Base-by-base conservation (phyloP, 1,140 invertebrate genomes). In the Adoxophyes honmai region DNA sequence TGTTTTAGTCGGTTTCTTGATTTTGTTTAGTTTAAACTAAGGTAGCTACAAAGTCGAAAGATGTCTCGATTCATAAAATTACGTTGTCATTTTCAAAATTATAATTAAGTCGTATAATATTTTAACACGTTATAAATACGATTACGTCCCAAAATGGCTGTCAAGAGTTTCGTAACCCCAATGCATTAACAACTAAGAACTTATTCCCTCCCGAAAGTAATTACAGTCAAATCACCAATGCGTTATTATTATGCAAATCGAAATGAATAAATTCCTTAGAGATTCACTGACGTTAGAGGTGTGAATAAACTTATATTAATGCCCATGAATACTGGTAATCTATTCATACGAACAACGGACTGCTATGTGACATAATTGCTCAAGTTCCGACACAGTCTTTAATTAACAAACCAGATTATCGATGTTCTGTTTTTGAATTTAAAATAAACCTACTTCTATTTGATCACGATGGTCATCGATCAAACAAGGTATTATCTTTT, bases 211-310 rank as follows among this genome's bases (percentile, higher is more conserved):
- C 67, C 70, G n/a, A 59, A 56, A 67, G 70, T 66, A 73, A 75
- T 75, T 68, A 59, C 62, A 57, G 55, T 62, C 64, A 61, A 71
- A 75, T 75, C 68, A 71, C 61, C 56, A 60, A 71, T 68, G 58
- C 60, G 70, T 75, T 73, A 75, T 75, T 75, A 71, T 70, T 73
- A 72, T 71, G 68, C 64, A 68, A 75, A 76, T 71, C 58, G 62
- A 68, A 73, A 62, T 66, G 52, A 55, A 59, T 70, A 65, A 61
- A 61, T 55, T 53, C 44, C 53, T 51, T 38, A 21, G 39, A 36
- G 39, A 57, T 42, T 42, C 11, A 55, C 11, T 33, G 13, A 37
- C 10, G 21, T 37, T 55, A 1, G 34, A 54, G 53, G 36, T 18
- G 53, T 55, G 35, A 37, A 55, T 55, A 37, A 37, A 37, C 11